Conservation (phyloP, 2,113 vertebrate species). For the Python bivittatus region DNA sequence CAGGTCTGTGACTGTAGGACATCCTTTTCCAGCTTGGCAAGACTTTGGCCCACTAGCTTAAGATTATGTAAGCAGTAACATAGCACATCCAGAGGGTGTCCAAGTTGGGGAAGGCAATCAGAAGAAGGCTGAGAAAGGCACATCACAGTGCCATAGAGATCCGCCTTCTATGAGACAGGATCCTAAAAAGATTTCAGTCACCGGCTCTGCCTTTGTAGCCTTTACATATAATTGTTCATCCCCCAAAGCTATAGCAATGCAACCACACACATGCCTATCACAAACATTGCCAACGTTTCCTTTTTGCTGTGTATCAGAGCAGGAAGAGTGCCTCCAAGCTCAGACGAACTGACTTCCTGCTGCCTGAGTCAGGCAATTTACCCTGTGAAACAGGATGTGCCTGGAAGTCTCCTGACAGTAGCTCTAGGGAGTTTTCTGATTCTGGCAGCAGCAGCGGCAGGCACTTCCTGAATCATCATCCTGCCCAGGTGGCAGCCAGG, state of each 20-base stretch:
- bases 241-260: background rate
- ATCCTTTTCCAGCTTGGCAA: background rate
- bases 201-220: background rate
- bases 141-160: background rate
- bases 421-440: background rate
- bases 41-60: background rate
- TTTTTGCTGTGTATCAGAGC: background rate
- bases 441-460: background rate
- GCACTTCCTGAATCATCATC: background rate
- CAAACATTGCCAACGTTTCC: background rate
- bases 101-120: background rate
- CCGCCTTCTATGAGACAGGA: background rate
- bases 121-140: no score
- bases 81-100: background rate
- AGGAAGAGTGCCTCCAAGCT: conserved; percentile 7
- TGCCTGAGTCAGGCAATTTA: conserved; percentile 4
- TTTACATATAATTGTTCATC: background rate
- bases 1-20: background rate
- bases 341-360: background rate
- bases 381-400: conserved; percentile 10
- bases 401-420: conserved; percentile 6
- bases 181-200: background rate
- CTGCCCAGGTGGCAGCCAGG: conserved; percentile 12
- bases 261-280: rapidly evolving
- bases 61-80: background rate